Percentiles rank a stretch among this genome's conserved stretches.
phyloP scores from a whole-genome alignment of 2,888 invertebrate species.

The Priocnemis perturbator region DNA sequence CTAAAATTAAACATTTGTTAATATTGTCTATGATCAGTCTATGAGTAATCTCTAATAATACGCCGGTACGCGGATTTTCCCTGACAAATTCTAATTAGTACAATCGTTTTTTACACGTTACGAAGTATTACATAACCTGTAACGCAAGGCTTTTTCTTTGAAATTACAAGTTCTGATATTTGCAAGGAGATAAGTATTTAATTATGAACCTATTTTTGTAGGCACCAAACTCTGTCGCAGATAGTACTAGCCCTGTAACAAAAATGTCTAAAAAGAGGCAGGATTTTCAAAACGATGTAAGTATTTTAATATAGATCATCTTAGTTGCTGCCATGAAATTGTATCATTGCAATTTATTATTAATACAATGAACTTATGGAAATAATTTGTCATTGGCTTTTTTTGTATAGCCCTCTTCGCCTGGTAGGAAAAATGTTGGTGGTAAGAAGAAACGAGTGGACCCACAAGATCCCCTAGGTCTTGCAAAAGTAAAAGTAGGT shows the following conservation, averaged over 20 bases:
- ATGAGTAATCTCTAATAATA: constrained; percentile 57
- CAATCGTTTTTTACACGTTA: neutral
- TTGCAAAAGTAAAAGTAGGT: constrained; percentile 24
- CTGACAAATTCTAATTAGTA: neutral
- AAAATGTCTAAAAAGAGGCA: neutral
- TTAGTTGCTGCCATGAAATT: neutral
- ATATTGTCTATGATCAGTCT: constrained; percentile 39
- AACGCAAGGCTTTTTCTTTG: too few species aligned
- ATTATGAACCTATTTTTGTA: too few species aligned
- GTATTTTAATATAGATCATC: neutral
- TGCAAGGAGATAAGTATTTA: too few species aligned
- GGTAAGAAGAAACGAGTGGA: constrained; percentile 21
- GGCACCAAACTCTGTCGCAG: too few species aligned
- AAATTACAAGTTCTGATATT: neutral
- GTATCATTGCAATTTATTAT: too few species aligned
- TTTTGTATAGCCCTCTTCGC: constrained; percentile 38
- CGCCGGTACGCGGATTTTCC: neutral
- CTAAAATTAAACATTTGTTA: constrained; percentile 30
- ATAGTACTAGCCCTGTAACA: too few species aligned
- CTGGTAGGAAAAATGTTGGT: constrained; percentile 27
- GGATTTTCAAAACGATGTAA: neutral
- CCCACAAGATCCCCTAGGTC: constrained; percentile 46
- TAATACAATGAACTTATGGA: too few species aligned
- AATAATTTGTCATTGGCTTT: neutral
- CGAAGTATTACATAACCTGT: too few species aligned